Conservation (phyloP, 1,140 invertebrate species). For the Micrasema longulum region DNA sequence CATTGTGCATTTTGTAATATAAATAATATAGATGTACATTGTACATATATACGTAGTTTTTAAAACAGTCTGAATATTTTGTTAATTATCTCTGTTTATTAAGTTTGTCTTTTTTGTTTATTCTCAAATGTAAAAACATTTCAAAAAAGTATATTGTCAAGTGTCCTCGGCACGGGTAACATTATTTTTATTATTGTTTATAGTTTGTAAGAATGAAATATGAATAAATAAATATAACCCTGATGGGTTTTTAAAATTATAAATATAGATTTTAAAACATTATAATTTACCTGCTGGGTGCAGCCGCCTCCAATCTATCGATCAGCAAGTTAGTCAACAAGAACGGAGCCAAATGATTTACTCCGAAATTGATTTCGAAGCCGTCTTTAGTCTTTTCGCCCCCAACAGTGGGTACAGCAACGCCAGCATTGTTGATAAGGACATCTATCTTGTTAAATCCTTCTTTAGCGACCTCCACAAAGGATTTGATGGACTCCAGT, state of each 20-base stretch:
- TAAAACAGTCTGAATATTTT: no score
- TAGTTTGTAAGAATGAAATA: no score
- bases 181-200: no score
- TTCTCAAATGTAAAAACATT: no score
- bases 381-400: slow-evolving; percentile 77
- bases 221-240: no score
- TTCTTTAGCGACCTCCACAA: slow-evolving; percentile 73
- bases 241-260: no score
- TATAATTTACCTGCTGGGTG: slow-evolving; percentile 68
- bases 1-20: no score
- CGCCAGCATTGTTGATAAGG: slow-evolving; percentile 92
- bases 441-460: slow-evolving; percentile 76
- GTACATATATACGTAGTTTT: background rate
- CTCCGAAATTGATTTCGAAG: slow-evolving; percentile 83
- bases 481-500: slow-evolving; percentile 77
- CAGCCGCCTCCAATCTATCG: slow-evolving; percentile 67
- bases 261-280: background rate
- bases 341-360: slow-evolving; percentile 88
- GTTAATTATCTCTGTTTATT: no score
- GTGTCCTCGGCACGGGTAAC: background rate
- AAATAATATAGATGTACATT: background rate
- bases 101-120: no score
- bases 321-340: slow-evolving; percentile 84
- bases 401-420: slow-evolving; percentile 73
- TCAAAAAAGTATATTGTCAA: background rate